Conservation (phyloP, 23 tunicate genomes). For the Diplosoma virens region DNA sequence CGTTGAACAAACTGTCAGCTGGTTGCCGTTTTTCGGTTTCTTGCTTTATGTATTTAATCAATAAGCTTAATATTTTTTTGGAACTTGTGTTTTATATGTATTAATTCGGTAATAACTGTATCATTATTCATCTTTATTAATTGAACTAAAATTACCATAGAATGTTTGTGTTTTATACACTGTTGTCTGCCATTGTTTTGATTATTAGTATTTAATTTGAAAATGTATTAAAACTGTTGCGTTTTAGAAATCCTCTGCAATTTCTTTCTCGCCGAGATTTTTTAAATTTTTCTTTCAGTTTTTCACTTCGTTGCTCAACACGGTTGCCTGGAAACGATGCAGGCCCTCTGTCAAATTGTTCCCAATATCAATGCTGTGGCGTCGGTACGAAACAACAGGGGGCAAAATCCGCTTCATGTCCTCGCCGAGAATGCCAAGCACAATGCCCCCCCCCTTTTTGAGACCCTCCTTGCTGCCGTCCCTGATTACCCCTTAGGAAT, state of each 20-base stretch:
- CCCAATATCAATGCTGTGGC: constrained; percentile 23
- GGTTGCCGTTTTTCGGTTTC: no score
- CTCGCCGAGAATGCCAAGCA: constrained; percentile 45
- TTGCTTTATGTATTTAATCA: no score
- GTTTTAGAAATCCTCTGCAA: no score
- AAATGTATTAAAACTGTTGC: neutral
- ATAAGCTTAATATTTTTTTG: no score
- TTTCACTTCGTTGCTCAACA: constrained; percentile 62
- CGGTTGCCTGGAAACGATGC: constrained; percentile 48
- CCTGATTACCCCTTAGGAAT: constrained; percentile 68
- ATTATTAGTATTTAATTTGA: neutral
- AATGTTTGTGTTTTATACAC: no score
- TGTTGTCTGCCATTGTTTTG: neutral
- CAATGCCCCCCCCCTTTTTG: constrained; percentile 47
- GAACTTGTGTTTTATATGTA: no score
- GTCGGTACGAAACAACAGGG: constrained; percentile 38
- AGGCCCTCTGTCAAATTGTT: constrained; percentile 34
- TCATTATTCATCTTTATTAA: no score
- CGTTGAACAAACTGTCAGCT: no score
- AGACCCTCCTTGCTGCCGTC: constrained; percentile 38
- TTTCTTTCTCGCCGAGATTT: no score
- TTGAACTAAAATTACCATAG: no score
- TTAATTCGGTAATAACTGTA: no score
- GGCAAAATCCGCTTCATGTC: constrained; percentile 55
- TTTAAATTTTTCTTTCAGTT: no score